Base-by-base conservation (phyloP, 2,113 vertebrate species). In the Rutilus rutilus region DNA sequence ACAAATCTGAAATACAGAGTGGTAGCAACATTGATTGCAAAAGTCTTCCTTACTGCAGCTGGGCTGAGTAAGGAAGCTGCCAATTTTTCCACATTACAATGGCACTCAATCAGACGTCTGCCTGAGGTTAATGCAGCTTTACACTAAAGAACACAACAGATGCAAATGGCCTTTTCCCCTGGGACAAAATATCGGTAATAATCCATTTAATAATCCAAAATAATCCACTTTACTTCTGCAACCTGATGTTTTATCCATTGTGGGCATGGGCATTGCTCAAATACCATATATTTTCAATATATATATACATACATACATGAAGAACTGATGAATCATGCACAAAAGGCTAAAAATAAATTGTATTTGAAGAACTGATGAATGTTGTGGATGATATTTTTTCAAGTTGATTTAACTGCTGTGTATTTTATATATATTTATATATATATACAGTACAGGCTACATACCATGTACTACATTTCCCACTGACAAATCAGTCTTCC, bases 1-100 rank as follows among this genome's bases (percentile, higher is more conserved):
- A 64, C 60, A 85, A 47, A 87, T 85, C 65, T 83, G 71, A 86
- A 76, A 89, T 86, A 36, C 76, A 85, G 60, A 79, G 47, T 69
- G 33, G 81, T 65, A 64, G 62, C 69, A 60, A 54, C 84, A 89
- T 71, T 64, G 80, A 88, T 79, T 50, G 74, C 79, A 82, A 84
- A 86, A 86, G 62, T 84, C 52, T 60, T 69, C 36, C 75, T 64
- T 69, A 74, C 47, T 36, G 81, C 54, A 84, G 79, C 23, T 10
- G 36, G 79, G 73, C 77, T 86, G 78, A 21, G 12, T 85, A 30
- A 25, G 33, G 19, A 86, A 73, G 3, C 69, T 83, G 80, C 47
- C 71, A 69, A 84, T 82, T 30, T 59, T 69, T 83, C 23, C 80
- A n/a, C 5, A 82, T 80, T 81, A 69, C 42, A 76, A 85, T 57